Evolutionary conservation across 2,113 vertebrate genomes (phyloP).

Genomic region (Myotis lucifugus): DNA sequence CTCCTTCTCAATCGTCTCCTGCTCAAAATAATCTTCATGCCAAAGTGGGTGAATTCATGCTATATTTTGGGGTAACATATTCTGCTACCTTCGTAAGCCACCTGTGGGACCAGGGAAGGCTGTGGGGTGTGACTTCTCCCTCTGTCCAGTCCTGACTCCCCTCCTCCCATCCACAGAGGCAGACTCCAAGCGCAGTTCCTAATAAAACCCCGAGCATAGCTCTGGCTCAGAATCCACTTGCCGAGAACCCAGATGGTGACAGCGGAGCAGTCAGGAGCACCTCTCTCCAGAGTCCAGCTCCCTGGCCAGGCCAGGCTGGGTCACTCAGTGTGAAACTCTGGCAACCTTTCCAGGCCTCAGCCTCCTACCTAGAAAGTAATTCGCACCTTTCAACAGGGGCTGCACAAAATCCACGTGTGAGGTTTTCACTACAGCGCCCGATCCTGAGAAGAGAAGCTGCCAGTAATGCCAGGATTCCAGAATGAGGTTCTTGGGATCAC

Average conservation of each 20-base stretch:
- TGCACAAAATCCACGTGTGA: neutral
- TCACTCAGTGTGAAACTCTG: neutral
- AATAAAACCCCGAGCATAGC: neutral
- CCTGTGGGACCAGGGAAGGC: rapidly evolving
- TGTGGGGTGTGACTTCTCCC: neutral
- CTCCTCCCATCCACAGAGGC: neutral
- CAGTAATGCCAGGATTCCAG: neutral
- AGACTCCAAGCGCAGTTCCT: neutral
- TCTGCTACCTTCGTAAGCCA: neutral
- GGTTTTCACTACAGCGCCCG: neutral
- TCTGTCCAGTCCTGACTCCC: neutral
- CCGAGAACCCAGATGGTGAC: neutral
- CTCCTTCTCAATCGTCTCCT: neutral
- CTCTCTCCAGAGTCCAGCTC: neutral
- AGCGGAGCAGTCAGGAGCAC: neutral
- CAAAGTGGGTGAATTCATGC: neutral
- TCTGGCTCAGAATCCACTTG: neutral
- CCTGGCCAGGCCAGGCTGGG: neutral
- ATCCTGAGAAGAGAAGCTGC: neutral
- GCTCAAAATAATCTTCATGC: neutral
- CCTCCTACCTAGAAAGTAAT: neutral
- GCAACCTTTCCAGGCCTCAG: neutral
- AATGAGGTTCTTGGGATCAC: neutral
- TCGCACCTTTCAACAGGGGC: neutral
- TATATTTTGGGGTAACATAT: neutral